phyloP scores from a whole-genome alignment of 2,113 vertebrate genomes.

The Sialia sialis region DNA sequence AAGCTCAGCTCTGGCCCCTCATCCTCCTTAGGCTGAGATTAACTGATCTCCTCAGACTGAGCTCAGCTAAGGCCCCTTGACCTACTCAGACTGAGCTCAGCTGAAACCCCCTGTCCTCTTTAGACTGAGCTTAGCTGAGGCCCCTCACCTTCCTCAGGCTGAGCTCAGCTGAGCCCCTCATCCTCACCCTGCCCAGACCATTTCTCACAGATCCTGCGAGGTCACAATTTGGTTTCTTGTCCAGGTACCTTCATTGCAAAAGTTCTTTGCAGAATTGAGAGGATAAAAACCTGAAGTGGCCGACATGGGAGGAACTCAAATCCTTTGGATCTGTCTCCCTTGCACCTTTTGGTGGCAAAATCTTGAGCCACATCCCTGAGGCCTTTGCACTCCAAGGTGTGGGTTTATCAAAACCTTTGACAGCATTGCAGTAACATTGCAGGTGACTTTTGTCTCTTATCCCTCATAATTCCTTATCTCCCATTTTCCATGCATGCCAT shows the following conservation, averaged over 20 bases:
- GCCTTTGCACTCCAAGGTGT: background rate
- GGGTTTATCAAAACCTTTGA: background rate
- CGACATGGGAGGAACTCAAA: background rate
- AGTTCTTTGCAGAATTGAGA: background rate
- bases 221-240: background rate
- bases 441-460: background rate
- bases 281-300: background rate
- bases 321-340: background rate
- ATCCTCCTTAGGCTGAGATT: no score
- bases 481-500: accelerated
- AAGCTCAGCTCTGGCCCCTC: no score
- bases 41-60: no score
- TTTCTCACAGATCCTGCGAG: background rate
- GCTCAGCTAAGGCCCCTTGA: background rate
- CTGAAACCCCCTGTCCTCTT: accelerated
- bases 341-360: background rate
- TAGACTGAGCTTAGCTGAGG: background rate
- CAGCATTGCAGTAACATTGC: background rate
- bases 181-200: background rate
- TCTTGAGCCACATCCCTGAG: background rate
- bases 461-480: background rate
- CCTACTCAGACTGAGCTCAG: background rate
- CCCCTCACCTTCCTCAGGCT: background rate
- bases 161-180: background rate
- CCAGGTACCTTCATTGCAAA: background rate